Percentiles rank a stretch among this genome's conserved stretches.
Conservation (phyloP, 2,797 vertebrate species). For the Squalus acanthias region DNA sequence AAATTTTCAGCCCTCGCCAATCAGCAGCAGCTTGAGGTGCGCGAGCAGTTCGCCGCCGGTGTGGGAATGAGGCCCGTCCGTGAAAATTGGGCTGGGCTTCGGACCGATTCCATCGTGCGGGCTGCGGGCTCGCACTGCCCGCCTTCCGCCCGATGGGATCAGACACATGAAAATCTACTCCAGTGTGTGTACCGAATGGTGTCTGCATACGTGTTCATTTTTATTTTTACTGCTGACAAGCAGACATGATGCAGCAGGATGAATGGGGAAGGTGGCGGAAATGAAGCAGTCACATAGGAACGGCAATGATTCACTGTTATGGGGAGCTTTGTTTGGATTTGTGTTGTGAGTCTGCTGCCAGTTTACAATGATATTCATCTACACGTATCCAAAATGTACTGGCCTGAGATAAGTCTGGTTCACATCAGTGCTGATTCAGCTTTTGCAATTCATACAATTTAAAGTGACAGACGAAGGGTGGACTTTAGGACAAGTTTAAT, state of each 20-base stretch:
- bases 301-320: neutral
- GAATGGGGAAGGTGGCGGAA: neutral
- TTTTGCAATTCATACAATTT: neutral
- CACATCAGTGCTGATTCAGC: neutral
- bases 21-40: neutral
- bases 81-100: neutral
- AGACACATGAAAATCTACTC: neutral
- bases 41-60: neutral
- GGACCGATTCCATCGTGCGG: neutral
- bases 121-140: neutral
- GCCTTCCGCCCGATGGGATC: too few species aligned
- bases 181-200: neutral
- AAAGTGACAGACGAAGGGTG: neutral
- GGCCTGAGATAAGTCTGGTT: neutral
- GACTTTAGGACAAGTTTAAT: neutral
- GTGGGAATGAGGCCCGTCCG: neutral
- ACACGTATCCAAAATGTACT: neutral
- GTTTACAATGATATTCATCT: neutral
- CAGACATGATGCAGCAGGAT: neutral
- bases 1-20: neutral
- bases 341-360: neutral
- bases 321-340: slow-evolving; percentile 4
- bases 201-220: neutral
- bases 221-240: neutral
- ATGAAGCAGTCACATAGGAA: neutral